Conservation (phyloP, 2,797 vertebrate species). For the Gorsachius magnificus region DNA sequence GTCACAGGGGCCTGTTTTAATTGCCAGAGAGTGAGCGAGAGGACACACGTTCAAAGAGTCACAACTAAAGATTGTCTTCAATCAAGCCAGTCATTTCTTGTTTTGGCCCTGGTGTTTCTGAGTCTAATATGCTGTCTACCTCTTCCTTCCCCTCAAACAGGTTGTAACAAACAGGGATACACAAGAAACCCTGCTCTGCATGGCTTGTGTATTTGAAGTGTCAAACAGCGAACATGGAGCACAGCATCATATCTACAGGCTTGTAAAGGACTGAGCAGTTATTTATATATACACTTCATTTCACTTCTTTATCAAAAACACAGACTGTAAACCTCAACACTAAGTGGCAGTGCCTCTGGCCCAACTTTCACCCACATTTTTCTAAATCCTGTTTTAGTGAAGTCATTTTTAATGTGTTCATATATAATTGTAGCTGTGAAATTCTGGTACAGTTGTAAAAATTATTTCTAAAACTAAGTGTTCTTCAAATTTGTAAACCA, state of each 20-base stretch:
- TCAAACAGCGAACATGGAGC: constrained; percentile 99
- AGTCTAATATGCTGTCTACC: not conserved
- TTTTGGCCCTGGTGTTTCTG: not conserved
- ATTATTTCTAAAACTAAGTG: constrained; percentile 84
- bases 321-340: constrained; percentile 93
- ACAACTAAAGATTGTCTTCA: not conserved
- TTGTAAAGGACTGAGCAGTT: constrained; percentile 96
- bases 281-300: constrained; percentile 79
- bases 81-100: not conserved
- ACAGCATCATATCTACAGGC: constrained; percentile 99
- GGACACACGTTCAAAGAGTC: not conserved
- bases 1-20: fast-evolving
- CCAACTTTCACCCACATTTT: constrained; percentile 84
- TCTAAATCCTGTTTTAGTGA: constrained; percentile 86
- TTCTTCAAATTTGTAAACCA: constrained; percentile 82
- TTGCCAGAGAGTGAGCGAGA: not conserved
- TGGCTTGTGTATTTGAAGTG: constrained; percentile 99
- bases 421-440: constrained; percentile 95
- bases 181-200: constrained; percentile 98
- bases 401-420: constrained; percentile 89
- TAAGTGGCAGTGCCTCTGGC: constrained; percentile 93
- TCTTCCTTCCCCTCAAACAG: constrained; percentile 70
- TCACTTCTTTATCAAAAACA: constrained; percentile 78
- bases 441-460: constrained; percentile 95
- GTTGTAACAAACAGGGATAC: constrained; percentile 99